Evolutionary conservation across 1,140 invertebrate genomes (phyloP), one percentile per base, ranked within the genome.

Genomic region (Diabrotica undecimpunctata): DNA sequence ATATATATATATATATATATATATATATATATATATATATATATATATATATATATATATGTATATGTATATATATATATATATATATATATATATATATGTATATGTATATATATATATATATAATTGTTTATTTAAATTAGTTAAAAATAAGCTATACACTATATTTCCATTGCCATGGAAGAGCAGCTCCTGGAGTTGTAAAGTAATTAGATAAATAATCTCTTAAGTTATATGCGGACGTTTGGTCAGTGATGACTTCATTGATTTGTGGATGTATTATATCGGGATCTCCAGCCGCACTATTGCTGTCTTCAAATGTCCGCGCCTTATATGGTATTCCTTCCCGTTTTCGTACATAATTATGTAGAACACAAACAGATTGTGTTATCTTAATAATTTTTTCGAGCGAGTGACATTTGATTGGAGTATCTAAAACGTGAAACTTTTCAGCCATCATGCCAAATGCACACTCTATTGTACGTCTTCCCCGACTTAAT

Each of bases 391-490:
- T n/a, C n/a, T n/a, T n/a, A n/a, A n/a, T n/a, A n/a, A n/a, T 57
- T 35, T 11, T 37, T 35, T 57, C 11, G 8, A 57, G n/a, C 37
- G 12, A 37, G 46, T 35, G 46, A 58, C 62, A 64, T 8, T 38
- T 38, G 12, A 64, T 58, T 37, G 62, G 54, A 57, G 62, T 64
- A 10, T 57, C 53, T 14, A 58, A 64, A 35, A 64, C 54, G 13
- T 58, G 39, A 64, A 64, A 65, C 53, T 65, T 65, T 65, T 59
- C 25, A 11, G 36, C 14, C 35, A 38, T 35, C 62, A 65, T 65
- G 56, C 57, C 63, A 41, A 65, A 65, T 38, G 63, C 46, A 54
- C 63, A 65, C 61, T 65, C 63, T 51, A 62, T 14, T 12, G 52
- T 54, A 54, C 54, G 54, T 38, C 14, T 7, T 11, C 52, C 61